phyloP scores from a whole-genome alignment of 1,140 invertebrate genomes.

The Ceratina calcarata region DNA sequence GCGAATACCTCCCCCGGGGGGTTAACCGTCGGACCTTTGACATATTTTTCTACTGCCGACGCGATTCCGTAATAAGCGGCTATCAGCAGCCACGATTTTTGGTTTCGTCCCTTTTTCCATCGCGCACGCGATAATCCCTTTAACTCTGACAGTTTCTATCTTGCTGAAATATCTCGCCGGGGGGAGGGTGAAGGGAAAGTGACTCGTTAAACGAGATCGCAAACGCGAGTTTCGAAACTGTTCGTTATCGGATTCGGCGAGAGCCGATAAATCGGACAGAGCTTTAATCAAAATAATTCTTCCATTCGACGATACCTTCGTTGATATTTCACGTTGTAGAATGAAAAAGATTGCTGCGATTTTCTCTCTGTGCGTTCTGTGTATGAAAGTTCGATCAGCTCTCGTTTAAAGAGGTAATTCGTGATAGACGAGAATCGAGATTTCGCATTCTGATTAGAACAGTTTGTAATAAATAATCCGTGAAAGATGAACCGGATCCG shows the following conservation, averaged over 20 bases:
- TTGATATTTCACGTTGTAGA: background rate
- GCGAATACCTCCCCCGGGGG: background rate
- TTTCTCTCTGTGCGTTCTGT: too few species aligned
- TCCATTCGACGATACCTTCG: too few species aligned
- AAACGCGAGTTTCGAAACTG: background rate
- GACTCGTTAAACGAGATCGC: background rate
- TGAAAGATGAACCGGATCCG: too few species aligned
- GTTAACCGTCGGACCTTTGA: conserved; percentile 4
- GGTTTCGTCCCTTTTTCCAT: background rate
- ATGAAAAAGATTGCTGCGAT: too few species aligned
- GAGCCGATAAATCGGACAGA: background rate
- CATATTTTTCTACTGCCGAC: background rate
- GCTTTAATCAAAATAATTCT: conserved; percentile 33
- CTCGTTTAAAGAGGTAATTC: too few species aligned
- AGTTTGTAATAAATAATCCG: too few species aligned
- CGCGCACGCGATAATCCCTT: background rate
- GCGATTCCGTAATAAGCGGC: too few species aligned
- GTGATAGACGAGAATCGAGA: too few species aligned
- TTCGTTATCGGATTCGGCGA: conserved; percentile 30
- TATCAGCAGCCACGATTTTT: too few species aligned
- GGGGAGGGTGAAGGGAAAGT: background rate
- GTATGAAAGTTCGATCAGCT: too few species aligned
- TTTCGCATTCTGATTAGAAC: too few species aligned
- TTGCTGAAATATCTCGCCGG: background rate
- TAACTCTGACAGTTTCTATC: background rate